These are phyloP conservation scores for Hoplias malabaricus DNA, from an alignment of 2,113 vertebrate genomes.

Conservation along the genomic window DNA sequence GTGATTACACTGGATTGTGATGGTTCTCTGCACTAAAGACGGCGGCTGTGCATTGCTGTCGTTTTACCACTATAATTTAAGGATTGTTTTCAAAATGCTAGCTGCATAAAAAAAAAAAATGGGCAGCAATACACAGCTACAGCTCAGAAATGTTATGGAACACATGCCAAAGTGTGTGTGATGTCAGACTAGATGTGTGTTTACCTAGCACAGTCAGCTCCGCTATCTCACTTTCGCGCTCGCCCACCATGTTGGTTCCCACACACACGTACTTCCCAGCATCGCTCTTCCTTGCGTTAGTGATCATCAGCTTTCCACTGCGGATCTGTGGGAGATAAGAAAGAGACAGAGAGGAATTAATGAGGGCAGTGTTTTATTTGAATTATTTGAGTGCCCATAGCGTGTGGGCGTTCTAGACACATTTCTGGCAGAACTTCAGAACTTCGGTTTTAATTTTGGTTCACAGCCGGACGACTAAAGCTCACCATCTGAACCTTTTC, in stretches of 20 bases:
- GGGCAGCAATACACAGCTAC: background rate
- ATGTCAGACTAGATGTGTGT: background rate
- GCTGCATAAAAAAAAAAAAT: background rate
- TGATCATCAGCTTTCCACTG: conserved; percentile 98
- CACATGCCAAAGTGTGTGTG: background rate
- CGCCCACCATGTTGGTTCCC: conserved; percentile 98
- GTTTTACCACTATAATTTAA: no score
- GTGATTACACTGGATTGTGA: no score
- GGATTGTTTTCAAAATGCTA: background rate
- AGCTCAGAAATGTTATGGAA: background rate
- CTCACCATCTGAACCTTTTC: background rate
- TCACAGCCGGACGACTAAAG: background rate
- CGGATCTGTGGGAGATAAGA: conserved; percentile 81
- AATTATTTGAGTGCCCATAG: background rate
- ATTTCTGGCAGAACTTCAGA: background rate
- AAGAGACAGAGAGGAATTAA: conserved; percentile 35
- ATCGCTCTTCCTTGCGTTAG: conserved; percentile 93
- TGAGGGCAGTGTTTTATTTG: background rate
- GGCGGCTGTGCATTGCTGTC: no score
- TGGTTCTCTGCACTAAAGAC: no score
- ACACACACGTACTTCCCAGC: conserved; percentile 97
- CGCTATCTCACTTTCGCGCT: conserved; percentile 94
- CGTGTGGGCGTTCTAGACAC: background rate
- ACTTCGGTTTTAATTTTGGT: background rate
- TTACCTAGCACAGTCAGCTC: conserved; percentile 96